These are phyloP conservation scores for Cyanoliseus patagonus DNA, from an alignment of 2,113 vertebrate genomes.

Conservation along the genomic window DNA sequence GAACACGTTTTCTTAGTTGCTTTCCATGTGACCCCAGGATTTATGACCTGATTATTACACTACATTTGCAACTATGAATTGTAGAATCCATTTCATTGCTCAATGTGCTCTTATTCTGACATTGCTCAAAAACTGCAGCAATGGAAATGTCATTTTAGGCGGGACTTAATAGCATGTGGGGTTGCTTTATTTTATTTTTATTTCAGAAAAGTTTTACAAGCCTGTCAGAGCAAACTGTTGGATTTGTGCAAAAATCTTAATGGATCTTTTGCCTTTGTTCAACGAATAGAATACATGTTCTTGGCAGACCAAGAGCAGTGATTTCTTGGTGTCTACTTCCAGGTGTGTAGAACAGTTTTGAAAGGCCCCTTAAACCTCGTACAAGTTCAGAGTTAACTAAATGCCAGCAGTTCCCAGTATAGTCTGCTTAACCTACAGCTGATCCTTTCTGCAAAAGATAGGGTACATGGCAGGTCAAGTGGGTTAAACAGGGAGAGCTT, in stretches of 20 bases:
- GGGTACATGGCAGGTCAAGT: not conserved
- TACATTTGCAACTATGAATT: not conserved
- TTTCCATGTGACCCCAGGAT: not conserved
- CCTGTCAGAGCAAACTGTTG: not conserved
- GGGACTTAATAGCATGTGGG: not conserved
- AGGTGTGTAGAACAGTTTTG: not conserved
- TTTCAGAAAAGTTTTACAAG: not conserved
- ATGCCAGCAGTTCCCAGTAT: not conserved
- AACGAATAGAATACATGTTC: not conserved
- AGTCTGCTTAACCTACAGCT: not conserved
- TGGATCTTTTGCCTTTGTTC: slow-evolving; percentile 10
- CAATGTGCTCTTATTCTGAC: not conserved
- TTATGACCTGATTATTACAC: not conserved
- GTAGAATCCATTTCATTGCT: not conserved
- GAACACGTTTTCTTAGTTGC: not conserved
- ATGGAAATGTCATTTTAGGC: not conserved
- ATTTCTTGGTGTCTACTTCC: not conserved
- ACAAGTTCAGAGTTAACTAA: not conserved
- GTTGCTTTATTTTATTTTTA: not conserved
- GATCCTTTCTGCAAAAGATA: not conserved
- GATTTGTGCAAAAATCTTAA: not conserved
- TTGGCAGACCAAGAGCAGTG: not conserved
- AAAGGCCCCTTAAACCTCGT: not conserved
- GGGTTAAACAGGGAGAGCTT: not conserved
- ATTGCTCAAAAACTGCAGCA: not conserved